Percentiles rank a stretch among this genome's conserved stretches.
phyloP scores from a whole-genome alignment of 2,797 vertebrate genomes.

The Triplophysa bombifrons region DNA sequence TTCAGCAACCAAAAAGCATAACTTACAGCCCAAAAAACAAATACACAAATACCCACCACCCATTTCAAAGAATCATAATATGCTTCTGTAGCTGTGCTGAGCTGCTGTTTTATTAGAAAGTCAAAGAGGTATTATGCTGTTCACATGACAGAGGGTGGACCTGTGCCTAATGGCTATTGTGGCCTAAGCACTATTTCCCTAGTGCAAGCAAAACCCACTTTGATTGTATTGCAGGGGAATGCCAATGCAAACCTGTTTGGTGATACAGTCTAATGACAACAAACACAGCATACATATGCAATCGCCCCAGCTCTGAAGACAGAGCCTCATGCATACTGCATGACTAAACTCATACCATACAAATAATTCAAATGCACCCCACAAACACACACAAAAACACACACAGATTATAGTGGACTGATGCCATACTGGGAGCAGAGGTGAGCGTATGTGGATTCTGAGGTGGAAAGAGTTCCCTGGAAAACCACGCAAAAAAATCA shows the following conservation, averaged over 20 bases:
- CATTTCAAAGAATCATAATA: conserved; percentile 23
- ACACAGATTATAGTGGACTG: background rate
- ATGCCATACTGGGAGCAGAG: conserved; percentile 22
- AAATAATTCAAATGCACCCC: conserved; percentile 15
- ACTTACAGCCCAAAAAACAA: background rate
- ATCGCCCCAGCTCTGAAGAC: conserved; percentile 21
- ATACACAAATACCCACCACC: background rate
- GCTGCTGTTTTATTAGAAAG: conserved; percentile 44
- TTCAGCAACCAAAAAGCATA: background rate
- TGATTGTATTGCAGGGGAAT: conserved; percentile 38
- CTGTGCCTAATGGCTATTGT: conserved; percentile 19
- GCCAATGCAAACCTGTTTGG: conserved; percentile 41
- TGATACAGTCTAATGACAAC: conserved; percentile 36
- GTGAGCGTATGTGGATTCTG: background rate
- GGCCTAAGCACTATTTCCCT: conserved; percentile 18
- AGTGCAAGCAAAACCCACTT: conserved; percentile 47
- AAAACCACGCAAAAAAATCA: conserved; percentile 11
- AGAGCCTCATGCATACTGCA: conserved; percentile 33
- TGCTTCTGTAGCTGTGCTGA: conserved; percentile 20
- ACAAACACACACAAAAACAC: conserved; percentile 2
- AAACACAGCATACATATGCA: conserved; percentile 43
- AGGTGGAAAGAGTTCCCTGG: conserved; percentile 13
- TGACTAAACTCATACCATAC: conserved; percentile 21
- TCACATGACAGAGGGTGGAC: conserved; percentile 36
- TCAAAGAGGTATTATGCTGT: conserved; percentile 22